Evolutionary conservation across 1,140 invertebrate genomes (phyloP).

Genomic region (Tribolium castaneum): DNA sequence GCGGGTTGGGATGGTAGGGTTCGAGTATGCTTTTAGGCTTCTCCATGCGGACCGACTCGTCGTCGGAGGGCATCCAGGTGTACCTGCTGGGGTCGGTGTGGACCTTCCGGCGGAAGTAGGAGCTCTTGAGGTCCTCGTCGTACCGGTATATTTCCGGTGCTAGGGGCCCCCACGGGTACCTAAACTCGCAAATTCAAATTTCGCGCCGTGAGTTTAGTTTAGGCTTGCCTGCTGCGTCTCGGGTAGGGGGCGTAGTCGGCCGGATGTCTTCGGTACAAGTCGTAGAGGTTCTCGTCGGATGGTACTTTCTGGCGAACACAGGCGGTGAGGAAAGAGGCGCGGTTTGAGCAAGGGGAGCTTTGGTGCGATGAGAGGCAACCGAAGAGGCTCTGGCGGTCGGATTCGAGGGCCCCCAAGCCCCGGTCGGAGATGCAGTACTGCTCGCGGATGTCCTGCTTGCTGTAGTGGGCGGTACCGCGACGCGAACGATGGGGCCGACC

Average conservation of each 20-base stretch:
- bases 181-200: slow-evolving; percentile 48
- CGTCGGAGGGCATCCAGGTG: slow-evolving; percentile 80
- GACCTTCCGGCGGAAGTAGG: slow-evolving; percentile 81
- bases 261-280: slow-evolving; percentile 62
- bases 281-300: slow-evolving; percentile 87
- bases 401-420: slow-evolving; percentile 87
- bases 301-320: slow-evolving; percentile 84
- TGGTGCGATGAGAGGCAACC: slow-evolving; percentile 86
- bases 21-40: slow-evolving; percentile 70
- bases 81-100: slow-evolving; percentile 78
- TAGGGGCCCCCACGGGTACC: slow-evolving; percentile 68
- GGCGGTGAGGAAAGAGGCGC: slow-evolving; percentile 81
- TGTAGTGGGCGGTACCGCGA: slow-evolving; percentile 72
- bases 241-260: slow-evolving; percentile 79
- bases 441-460: slow-evolving; percentile 87
- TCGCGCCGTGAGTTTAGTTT: background rate
- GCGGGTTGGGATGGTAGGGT: slow-evolving; percentile 40
- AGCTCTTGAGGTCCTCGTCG: slow-evolving; percentile 78
- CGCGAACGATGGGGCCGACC: slow-evolving; percentile 67
- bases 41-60: slow-evolving; percentile 77
- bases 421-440: slow-evolving; percentile 94
- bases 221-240: slow-evolving; percentile 50
- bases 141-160: slow-evolving; percentile 69
- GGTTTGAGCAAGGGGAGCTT: slow-evolving; percentile 69
- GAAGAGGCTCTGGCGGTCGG: slow-evolving; percentile 69